Conservation (phyloP, 2,888 invertebrate species). For the Tetragnatha montana region DNA sequence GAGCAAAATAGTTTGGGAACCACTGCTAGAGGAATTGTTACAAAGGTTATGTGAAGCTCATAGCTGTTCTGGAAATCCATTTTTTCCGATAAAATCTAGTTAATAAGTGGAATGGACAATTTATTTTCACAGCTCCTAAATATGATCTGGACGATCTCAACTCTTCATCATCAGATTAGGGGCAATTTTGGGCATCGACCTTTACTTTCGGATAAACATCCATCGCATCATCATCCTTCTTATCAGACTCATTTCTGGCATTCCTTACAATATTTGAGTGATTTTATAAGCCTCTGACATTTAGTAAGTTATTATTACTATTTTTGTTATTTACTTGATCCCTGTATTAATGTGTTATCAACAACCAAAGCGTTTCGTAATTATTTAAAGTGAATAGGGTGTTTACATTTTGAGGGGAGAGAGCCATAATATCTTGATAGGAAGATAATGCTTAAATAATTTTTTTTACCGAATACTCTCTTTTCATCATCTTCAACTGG, state of each 20-base stretch:
- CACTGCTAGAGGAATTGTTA: no score
- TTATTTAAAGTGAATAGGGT: background rate
- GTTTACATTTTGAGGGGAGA: background rate
- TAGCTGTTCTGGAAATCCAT: no score
- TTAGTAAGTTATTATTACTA: background rate
- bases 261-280: slow-evolving; percentile 41
- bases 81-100: no score
- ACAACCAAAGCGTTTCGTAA: background rate
- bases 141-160: slow-evolving; percentile 28
- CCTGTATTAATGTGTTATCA: background rate
- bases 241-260: slow-evolving; percentile 43
- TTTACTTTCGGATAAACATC: slow-evolving; percentile 39
- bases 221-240: slow-evolving; percentile 33
- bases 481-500: no score
- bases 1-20: no score
- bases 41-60: no score
- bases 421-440: background rate
- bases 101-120: background rate
- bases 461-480: background rate
- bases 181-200: slow-evolving; percentile 60
- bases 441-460: background rate
- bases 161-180: slow-evolving; percentile 47
- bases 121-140: slow-evolving; percentile 17
- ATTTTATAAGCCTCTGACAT: slow-evolving; percentile 4
- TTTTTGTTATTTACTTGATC: background rate